A percentile compares a stretch with the other conserved stretches of the same genome.
phyloP scores from a whole-genome alignment of 2,888 invertebrate species.

The Ptychoptera contaminata region DNA sequence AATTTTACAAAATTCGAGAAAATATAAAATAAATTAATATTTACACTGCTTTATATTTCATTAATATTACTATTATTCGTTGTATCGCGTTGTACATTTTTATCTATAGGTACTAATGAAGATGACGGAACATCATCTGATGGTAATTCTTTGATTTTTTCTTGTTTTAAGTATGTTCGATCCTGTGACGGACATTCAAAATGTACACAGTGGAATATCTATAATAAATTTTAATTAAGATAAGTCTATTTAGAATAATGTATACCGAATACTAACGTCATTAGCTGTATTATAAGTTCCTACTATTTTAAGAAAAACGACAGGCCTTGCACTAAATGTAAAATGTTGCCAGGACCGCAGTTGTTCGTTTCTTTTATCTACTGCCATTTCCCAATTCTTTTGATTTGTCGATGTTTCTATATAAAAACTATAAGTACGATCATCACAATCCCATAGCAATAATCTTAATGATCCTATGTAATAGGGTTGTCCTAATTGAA shows the following conservation, averaged over 20 bases:
- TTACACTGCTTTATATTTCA: too few relatives aligned
- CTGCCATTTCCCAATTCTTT: constrained; percentile 82
- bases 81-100: too few relatives aligned
- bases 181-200: constrained; percentile 83
- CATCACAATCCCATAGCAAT: constrained; percentile 94
- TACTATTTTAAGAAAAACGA: constrained; percentile 86
- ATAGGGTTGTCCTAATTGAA: constrained; percentile 93
- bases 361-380: constrained; percentile 69
- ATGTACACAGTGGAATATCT: constrained; percentile 97
- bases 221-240: constrained; percentile 12
- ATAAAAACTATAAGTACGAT: constrained; percentile 88
- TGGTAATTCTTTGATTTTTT: constrained; percentile 1
- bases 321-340: constrained; percentile 65
- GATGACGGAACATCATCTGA: too few relatives aligned
- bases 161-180: constrained; percentile 16
- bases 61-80: too few relatives aligned
- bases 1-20: too few relatives aligned
- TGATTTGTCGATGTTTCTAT: constrained; percentile 88
- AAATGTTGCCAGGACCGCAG: constrained; percentile 93
- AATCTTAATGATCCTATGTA: constrained; percentile 79
- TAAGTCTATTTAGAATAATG: too few relatives aligned
- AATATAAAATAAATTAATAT: too few relatives aligned
- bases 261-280: constrained; percentile 45
- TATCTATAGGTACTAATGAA: too few relatives aligned
- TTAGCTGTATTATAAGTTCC: constrained; percentile 96